Evolutionary conservation across 2,797 vertebrate genomes (phyloP), one percentile per base, ranked within the genome.

Genomic region (Fistularia tabacaria): DNA sequence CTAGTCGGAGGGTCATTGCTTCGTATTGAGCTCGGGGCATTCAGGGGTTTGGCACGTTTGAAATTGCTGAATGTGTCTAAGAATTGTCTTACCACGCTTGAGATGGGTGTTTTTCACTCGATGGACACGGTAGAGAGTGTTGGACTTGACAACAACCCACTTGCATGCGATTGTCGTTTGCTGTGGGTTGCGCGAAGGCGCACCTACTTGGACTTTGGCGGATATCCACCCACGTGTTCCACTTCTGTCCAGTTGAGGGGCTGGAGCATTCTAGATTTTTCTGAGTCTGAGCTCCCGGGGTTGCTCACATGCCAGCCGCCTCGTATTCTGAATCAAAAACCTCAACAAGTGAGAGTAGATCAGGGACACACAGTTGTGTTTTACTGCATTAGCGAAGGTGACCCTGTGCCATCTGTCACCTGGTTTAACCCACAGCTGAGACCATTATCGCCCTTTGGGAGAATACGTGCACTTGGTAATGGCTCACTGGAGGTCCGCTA

Each of bases 131-230:
- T 96, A 12, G 88, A 86, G 59, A 84, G 85, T 12, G 77, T 97
- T 14, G 74, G 91, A 38, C 83, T 96, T 8, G 91, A 93, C 1
- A 65, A 80, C 12, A 97, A 96, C 62, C 93, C 92, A 0, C 67
- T 96, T 36, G 88, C 87, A 1, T 97, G 95, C 1, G 95, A 97
- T 71, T 95, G 94, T 59, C 91, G 93, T 6, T 88, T 96, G 55
- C 85, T 93, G 45, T 96, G 94, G 95, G 66, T 94, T 38, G 76
- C 91, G 14, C 85, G 64, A 12, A 83, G 86, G 3, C 83, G 78
- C 2, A n/a, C 41, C 7, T 58, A 49, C 40, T 75, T 94, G 38
- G 76, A 88, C 59, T 93, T 93, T 4, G 91, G 90, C 1, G 66
- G 80, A 0, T 71, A 44, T 3, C 79, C 83, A 0, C 93, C 93